Conservation (phyloP, 2,113 vertebrate species). For the Cyphomyrus plagiostoma region DNA sequence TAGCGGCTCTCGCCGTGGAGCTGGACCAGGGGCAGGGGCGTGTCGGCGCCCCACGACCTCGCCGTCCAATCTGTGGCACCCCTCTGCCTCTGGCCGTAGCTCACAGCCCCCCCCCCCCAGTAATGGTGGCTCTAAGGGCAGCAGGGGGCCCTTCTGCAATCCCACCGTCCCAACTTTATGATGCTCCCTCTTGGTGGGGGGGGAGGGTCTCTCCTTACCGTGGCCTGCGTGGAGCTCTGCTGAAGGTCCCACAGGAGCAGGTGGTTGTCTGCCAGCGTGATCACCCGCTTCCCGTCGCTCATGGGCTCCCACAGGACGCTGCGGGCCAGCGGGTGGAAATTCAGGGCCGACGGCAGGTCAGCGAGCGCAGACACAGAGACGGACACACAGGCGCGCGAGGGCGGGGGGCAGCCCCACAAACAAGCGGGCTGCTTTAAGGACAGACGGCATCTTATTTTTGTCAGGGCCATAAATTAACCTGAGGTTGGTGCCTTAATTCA, state of each 20-base stretch:
- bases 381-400: constrained; percentile 13
- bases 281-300: constrained; percentile 83
- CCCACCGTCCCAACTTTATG: background rate
- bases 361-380: background rate
- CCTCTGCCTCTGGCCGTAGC: background rate
- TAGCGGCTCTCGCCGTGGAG: constrained; percentile 13
- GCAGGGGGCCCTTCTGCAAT: background rate
- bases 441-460: background rate
- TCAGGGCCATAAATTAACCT: background rate
- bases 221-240: constrained; percentile 78
- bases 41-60: background rate
- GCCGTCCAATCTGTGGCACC: background rate
- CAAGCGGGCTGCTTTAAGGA: constrained; percentile 4
- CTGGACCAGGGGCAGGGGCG: background rate
- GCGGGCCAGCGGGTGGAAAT: constrained; percentile 28
- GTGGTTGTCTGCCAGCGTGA: constrained; percentile 89
- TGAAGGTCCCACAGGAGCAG: constrained; percentile 90
- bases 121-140: background rate
- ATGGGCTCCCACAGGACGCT: constrained; percentile 93
- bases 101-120: background rate
- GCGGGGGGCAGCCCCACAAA: constrained; percentile 9
- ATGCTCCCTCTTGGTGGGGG: background rate
- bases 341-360: constrained; percentile 13
- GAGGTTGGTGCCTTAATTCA: background rate
- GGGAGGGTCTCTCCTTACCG: constrained; percentile 59